Conservation (phyloP, 1,140 invertebrate genomes). For the Doryteuthis pealeii region DNA sequence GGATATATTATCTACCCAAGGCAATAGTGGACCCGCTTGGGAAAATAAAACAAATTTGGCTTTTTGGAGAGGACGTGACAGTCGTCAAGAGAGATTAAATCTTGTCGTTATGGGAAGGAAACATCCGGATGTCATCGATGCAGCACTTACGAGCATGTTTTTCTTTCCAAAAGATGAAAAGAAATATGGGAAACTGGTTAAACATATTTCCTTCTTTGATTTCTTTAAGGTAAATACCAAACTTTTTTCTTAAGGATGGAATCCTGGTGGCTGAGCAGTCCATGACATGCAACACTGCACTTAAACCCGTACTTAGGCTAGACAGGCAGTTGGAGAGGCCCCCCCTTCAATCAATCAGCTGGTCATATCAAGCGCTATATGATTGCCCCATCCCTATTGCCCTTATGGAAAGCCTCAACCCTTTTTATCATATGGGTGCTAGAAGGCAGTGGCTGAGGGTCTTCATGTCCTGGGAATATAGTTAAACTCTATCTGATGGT, state of each 20-base stretch:
- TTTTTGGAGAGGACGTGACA: conserved; percentile 93
- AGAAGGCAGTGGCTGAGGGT: no score
- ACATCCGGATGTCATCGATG: conserved; percentile 84
- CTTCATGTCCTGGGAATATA: no score
- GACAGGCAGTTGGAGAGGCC: no score
- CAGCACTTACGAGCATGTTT: conserved; percentile 93
- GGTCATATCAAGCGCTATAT: no score
- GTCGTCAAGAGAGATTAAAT: conserved; percentile 74
- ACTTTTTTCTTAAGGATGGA: no score
- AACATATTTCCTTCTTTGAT: conserved; percentile 87
- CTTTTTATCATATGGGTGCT: no score
- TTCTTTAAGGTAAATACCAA: conserved; percentile 84
- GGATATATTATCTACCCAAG: conserved; percentile 88
- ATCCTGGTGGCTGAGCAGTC: no score
- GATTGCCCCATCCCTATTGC: no score
- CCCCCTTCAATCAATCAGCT: no score
- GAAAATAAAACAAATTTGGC: conserved; percentile 73
- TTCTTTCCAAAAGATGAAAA: conserved; percentile 86
- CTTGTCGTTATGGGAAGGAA: conserved; percentile 76
- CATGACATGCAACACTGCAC: no score
- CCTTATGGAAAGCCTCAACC: no score
- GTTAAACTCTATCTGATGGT: no score
- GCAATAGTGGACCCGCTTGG: conserved; percentile 75
- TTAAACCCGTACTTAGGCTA: background rate
- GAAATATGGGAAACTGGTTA: conserved; percentile 77